phyloP scores from a whole-genome alignment of 2,888 invertebrate genomes.

The Hecatera dysodea region DNA sequence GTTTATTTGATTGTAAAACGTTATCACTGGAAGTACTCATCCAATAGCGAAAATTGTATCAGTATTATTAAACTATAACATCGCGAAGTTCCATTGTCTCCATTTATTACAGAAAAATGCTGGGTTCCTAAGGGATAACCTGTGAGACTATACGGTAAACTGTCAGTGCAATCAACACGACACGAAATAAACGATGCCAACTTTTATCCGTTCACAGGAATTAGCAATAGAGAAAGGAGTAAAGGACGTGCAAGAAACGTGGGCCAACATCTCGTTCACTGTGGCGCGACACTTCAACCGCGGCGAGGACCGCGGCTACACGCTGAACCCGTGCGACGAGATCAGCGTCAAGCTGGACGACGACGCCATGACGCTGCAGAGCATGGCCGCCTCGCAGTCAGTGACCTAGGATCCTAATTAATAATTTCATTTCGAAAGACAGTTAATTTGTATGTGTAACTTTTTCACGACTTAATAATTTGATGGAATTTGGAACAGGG shows the following conservation, averaged over 20 bases:
- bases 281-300: slow-evolving; percentile 93
- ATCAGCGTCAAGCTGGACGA: slow-evolving; percentile 96
- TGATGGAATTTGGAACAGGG: no score
- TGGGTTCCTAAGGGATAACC: no score
- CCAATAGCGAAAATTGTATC: no score
- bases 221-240: slow-evolving; percentile 97
- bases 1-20: not conserved
- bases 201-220: slow-evolving; percentile 90
- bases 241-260: slow-evolving; percentile 94
- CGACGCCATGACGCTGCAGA: slow-evolving; percentile 97
- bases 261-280: slow-evolving; percentile 92
- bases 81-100: not conserved
- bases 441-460: no score
- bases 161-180: no score
- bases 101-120: no score
- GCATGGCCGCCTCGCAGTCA: slow-evolving; percentile 96
- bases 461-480: no score
- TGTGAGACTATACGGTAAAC: no score
- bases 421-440: no score
- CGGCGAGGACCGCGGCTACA: slow-evolving; percentile 94
- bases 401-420: no score
- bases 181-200: no score
- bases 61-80: not conserved
- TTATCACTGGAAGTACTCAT: no score
- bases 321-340: slow-evolving; percentile 96